Evolutionary conservation across 2,113 vertebrate species (phyloP).

Genomic region (Coptodon bakossiorum): DNA sequence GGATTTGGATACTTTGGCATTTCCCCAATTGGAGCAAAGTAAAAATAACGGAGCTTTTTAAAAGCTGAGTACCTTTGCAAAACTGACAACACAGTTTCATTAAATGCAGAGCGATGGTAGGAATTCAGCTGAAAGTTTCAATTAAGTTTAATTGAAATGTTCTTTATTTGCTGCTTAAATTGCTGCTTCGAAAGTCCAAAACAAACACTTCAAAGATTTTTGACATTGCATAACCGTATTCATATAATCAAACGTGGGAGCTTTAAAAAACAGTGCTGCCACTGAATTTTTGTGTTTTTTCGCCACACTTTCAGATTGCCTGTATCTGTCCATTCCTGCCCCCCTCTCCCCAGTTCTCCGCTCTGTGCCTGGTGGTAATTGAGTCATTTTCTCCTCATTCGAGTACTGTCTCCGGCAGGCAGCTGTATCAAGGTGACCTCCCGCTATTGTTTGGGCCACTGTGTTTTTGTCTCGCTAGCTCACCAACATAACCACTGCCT

Average conservation of each 20-base stretch:
- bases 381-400: slow-evolving; percentile 63
- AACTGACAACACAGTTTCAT: neutral
- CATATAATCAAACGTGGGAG: neutral
- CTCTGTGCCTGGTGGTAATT: slow-evolving; percentile 46
- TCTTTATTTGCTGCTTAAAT: neutral
- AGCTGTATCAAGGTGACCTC: slow-evolving; percentile 68
- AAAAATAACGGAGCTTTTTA: neutral
- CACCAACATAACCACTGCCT: slow-evolving; percentile 52
- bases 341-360: neutral
- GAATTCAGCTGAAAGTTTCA: neutral
- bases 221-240: neutral
- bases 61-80: neutral
- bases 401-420: slow-evolving; percentile 43
- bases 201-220: neutral
- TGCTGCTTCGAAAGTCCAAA: neutral
- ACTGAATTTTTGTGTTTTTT: neutral
- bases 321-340: neutral
- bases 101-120: fast-evolving
- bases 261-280: neutral
- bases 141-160: neutral
- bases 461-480: slow-evolving; percentile 55
- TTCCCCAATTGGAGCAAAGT: neutral
- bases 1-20: neutral
- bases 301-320: neutral
- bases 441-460: slow-evolving; percentile 51